Conservation (phyloP, 2,113 vertebrate species). For the Rhodinocichla rosea region DNA sequence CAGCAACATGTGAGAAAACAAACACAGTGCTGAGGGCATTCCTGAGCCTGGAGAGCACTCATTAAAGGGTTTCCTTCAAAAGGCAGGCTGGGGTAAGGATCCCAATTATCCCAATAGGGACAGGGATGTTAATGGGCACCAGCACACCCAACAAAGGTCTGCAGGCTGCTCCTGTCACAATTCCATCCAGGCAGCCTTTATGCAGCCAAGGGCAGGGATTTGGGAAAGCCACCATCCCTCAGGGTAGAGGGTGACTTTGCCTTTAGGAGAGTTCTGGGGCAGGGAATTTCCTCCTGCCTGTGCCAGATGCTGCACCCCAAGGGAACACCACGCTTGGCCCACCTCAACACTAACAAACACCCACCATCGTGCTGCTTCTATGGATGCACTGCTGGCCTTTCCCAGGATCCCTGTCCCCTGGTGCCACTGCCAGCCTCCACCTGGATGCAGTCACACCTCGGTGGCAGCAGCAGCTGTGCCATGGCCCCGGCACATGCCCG, state of each 20-base stretch:
- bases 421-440: accelerated
- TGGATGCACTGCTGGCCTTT: accelerated
- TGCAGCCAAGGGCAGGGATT: accelerated
- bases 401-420: accelerated
- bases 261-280: not conserved
- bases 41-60: not conserved
- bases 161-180: not conserved
- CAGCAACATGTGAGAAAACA: not conserved
- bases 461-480: not conserved
- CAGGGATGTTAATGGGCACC: slow-evolving; percentile 21
- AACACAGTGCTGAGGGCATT: not conserved
- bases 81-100: not conserved
- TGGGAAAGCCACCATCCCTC: not conserved
- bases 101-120: not conserved
- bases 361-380: accelerated
- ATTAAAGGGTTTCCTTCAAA: slow-evolving; percentile 17
- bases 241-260: not conserved
- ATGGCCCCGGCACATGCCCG: not conserved
- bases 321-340: accelerated
- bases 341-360: accelerated
- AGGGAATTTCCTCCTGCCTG: not conserved
- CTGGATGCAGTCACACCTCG: not conserved
- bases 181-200: slow-evolving; percentile 10
- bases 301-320: not conserved
- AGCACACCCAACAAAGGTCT: not conserved